These are phyloP conservation scores for Eupristina koningsbergeri DNA, from an alignment of 1,140 invertebrate species.

Conservation along the genomic window DNA sequence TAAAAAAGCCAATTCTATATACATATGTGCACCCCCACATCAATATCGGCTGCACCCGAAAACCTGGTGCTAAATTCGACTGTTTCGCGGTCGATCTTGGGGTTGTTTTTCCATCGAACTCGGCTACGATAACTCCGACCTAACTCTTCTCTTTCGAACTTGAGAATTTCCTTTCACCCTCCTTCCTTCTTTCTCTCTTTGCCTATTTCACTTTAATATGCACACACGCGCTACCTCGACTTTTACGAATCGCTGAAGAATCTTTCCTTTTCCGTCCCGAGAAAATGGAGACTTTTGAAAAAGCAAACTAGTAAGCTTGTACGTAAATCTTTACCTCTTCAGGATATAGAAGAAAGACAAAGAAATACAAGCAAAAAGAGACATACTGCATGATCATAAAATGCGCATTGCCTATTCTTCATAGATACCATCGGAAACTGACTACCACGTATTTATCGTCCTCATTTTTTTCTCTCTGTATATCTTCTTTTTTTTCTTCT, in stretches of 20 bases:
- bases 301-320: neutral
- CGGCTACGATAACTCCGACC: conserved; percentile 26
- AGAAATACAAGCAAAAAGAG: conserved; percentile 36
- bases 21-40: neutral
- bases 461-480: neutral
- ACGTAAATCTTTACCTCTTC: conserved; percentile 46
- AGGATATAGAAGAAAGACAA: conserved; percentile 27
- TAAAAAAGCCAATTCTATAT: conserved; percentile 1
- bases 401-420: conserved; percentile 68
- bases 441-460: conserved; percentile 20
- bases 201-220: conserved; percentile 35
- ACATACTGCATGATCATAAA: conserved; percentile 62
- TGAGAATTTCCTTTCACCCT: conserved; percentile 1
- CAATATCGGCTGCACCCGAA: neutral
- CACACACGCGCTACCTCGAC: conserved; percentile 54
- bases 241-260: conserved; percentile 47
- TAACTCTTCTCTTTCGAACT: conserved; percentile 1
- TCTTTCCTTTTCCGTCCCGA: neutral
- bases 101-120: conserved; percentile 23
- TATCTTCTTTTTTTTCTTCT: no score
- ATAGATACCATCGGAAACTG: conserved; percentile 58
- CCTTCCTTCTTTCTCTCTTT: neutral
- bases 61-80: conserved; percentile 21
- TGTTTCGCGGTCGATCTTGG: conserved; percentile 37
- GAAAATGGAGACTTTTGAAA: neutral